Evolutionary conservation across 2,797 vertebrate species (phyloP).

Genomic region (Knipowitschia caucasica): DNA sequence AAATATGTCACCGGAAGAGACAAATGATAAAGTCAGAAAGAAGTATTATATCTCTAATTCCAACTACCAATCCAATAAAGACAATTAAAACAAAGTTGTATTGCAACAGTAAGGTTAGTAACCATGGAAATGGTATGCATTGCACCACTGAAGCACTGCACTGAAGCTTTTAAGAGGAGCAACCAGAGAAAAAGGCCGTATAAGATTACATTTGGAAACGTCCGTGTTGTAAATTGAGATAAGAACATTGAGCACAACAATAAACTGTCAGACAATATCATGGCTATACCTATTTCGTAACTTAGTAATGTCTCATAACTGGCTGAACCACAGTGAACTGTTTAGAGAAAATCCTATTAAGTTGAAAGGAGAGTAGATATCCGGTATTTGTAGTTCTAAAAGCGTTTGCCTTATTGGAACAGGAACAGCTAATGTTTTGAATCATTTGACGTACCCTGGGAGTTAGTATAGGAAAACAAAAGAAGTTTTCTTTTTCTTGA

Average conservation of each 20-base stretch:
- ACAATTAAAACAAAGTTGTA: not conserved
- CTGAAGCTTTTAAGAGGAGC: not conserved
- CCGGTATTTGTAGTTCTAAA: conserved; percentile 39
- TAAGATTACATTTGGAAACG: conserved; percentile 25
- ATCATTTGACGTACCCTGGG: conserved; percentile 4
- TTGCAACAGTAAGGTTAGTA: not conserved
- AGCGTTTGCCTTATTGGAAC: conserved; percentile 40
- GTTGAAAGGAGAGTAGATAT: conserved; percentile 50
- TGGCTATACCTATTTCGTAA: conserved; percentile 50
- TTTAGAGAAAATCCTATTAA: conserved; percentile 58
- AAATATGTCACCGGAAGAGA: too few species aligned
- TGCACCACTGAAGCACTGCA: not conserved
- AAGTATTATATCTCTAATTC: too few species aligned
- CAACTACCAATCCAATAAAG: not conserved
- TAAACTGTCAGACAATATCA: conserved; percentile 45
- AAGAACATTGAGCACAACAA: conserved; percentile 40
- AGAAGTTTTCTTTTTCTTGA: conserved; percentile 21
- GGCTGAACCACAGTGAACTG: conserved; percentile 36
- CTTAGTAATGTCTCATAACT: conserved; percentile 49
- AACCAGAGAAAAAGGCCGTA: conserved; percentile 1
- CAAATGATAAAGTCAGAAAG: too few species aligned
- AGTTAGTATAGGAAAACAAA: conserved; percentile 34
- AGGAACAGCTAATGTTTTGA: conserved; percentile 13
- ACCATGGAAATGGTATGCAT: not conserved
- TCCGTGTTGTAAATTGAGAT: conserved; percentile 29